Evolutionary conservation across 2,113 vertebrate species (phyloP).

Genomic region (Calyptommatus sinebrachiatus): DNA sequence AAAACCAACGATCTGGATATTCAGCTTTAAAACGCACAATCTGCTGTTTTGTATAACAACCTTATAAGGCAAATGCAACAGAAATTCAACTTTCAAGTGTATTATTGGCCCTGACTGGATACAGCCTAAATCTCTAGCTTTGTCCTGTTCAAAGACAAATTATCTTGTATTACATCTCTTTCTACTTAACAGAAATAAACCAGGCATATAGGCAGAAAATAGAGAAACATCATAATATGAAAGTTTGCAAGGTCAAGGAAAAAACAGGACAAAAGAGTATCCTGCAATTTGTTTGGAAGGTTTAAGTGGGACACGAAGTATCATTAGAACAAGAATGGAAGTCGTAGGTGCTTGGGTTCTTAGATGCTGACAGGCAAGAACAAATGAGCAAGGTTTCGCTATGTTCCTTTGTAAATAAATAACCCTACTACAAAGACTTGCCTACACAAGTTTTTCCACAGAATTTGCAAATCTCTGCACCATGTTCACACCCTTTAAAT

Average conservation of each 20-base stretch:
- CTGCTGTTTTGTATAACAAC: no score
- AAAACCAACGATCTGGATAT: no score
- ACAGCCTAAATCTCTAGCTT: no score
- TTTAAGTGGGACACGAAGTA: background rate
- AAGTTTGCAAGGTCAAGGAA: background rate
- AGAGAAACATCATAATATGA: background rate
- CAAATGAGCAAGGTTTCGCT: background rate
- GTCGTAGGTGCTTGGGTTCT: background rate
- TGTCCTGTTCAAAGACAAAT: background rate
- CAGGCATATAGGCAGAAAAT: background rate
- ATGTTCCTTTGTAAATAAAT: background rate
- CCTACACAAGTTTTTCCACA: slow-evolving; percentile 8
- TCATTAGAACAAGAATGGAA: slow-evolving; percentile 23
- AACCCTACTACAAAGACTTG: slow-evolving; percentile 7
- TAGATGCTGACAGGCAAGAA: slow-evolving; percentile 1
- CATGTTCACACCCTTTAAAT: slow-evolving; percentile 7
- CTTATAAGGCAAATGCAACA: no score
- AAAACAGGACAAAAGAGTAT: background rate
- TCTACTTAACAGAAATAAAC: background rate
- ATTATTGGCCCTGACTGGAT: no score
- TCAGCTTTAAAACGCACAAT: no score
- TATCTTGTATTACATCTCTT: background rate
- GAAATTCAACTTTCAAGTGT: no score
- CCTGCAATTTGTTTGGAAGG: background rate
- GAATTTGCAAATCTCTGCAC: background rate